phyloP scores from a whole-genome alignment of 2,888 invertebrate species.

The Ectemnius continuus region DNA sequence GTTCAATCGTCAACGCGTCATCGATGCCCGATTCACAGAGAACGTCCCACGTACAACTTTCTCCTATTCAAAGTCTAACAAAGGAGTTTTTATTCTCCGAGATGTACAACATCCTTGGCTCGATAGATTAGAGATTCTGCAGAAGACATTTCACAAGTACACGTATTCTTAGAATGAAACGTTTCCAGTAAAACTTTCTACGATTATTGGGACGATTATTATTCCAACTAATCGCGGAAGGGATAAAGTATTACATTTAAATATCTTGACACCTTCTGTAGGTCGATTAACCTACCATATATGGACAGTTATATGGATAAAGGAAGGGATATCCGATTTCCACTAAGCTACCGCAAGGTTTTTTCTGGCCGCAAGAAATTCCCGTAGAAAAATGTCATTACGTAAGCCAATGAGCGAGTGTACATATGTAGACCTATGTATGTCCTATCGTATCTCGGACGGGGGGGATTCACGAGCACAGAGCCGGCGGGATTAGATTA shows the following conservation, averaged over 20 bases:
- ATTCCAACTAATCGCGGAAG: no score
- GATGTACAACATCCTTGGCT: no score
- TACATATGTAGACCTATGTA: neutral
- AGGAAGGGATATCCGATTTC: slow-evolving; percentile 12
- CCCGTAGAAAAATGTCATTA: slow-evolving; percentile 19
- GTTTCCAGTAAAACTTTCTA: neutral
- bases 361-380: slow-evolving; percentile 16
- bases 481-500: slow-evolving; percentile 7
- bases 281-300: neutral
- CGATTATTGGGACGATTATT: no score
- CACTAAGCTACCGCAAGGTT: neutral
- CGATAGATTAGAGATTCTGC: neutral
- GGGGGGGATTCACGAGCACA: no score
- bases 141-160: slow-evolving; percentile 31
- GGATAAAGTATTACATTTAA: no score
- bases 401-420: slow-evolving; percentile 14
- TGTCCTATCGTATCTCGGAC: neutral
- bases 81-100: no score
- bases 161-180: slow-evolving; percentile 45
- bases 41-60: no score
- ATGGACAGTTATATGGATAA: slow-evolving; percentile 11
- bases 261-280: no score
- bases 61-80: no score
- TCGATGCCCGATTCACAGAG: no score
- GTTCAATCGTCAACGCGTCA: no score